These are phyloP conservation scores for Glareola pratincola DNA, from an alignment of 2,113 vertebrate species.

Conservation along the genomic window DNA sequence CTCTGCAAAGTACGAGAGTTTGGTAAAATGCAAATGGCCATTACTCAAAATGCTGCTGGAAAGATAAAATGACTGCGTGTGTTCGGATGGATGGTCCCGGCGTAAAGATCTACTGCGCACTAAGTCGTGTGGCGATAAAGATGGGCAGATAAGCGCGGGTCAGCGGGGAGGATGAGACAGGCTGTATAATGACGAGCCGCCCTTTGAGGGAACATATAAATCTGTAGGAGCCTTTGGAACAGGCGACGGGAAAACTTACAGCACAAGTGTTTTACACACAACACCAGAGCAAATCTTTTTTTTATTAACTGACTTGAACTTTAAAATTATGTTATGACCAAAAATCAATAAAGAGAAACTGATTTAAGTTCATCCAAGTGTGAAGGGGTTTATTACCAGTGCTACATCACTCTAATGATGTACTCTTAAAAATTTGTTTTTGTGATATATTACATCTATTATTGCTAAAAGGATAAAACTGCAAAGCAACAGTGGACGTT, in stretches of 20 bases:
- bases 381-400: conserved; percentile 86
- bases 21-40: background rate
- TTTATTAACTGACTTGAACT: conserved; percentile 89
- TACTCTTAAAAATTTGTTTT: conserved; percentile 87
- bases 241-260: conserved; percentile 67
- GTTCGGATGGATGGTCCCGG: background rate
- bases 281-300: conserved; percentile 76
- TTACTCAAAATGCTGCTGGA: background rate
- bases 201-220: conserved; percentile 24
- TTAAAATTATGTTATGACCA: conserved; percentile 89
- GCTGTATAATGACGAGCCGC: conserved; percentile 24
- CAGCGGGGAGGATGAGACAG: conserved; percentile 26
- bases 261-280: conserved; percentile 69
- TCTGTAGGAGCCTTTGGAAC: conserved; percentile 21
- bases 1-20: background rate
- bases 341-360: conserved; percentile 90
- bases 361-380: conserved; percentile 87
- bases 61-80: background rate
- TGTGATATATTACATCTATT: conserved; percentile 86
- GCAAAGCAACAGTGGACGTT: conserved; percentile 79
- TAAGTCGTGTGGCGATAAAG: background rate
- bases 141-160: conserved; percentile 4
- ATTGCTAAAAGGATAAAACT: conserved; percentile 87
- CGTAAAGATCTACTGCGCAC: background rate
- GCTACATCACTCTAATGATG: conserved; percentile 87